Conservation (phyloP, 2,888 invertebrate genomes). For the Andrena trimmerana region DNA sequence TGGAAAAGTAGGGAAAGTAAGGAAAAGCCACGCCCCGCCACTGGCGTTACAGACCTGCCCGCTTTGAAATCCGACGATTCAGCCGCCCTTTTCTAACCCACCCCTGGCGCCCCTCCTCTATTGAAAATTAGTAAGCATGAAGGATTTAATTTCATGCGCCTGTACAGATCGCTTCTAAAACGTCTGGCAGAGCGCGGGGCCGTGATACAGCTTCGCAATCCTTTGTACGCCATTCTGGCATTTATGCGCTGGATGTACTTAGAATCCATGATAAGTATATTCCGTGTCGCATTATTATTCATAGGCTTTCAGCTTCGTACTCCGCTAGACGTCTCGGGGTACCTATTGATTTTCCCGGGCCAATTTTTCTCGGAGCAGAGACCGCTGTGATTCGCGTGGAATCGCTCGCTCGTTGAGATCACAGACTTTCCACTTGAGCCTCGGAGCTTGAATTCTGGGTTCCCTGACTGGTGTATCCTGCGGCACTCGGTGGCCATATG, state of each 20-base stretch:
- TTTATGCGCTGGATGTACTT: conserved; percentile 56
- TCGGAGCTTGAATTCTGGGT: not conserved
- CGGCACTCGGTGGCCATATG: too few species aligned
- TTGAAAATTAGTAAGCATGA: conserved; percentile 59
- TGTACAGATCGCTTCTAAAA: conserved; percentile 8
- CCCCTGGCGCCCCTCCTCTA: conserved; percentile 5
- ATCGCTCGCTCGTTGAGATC: not conserved
- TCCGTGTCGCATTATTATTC: conserved; percentile 69
- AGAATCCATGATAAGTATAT: conserved; percentile 57
- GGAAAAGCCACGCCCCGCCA: conserved; percentile 29
- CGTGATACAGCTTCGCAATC: conserved; percentile 35
- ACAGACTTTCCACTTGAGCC: not conserved
- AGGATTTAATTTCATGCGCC: conserved; percentile 57
- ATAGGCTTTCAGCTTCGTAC: conserved; percentile 56
- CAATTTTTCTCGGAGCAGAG: conserved; percentile 41
- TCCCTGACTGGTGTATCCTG: not conserved
- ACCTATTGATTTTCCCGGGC: conserved; percentile 51
- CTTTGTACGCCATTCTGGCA: conserved; percentile 52
- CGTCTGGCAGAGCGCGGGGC: conserved; percentile 9
- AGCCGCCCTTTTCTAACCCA: not conserved
- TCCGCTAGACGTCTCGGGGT: conserved; percentile 38
- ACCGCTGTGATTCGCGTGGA: conserved; percentile 10
- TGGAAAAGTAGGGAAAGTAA: conserved; percentile 25
- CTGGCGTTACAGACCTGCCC: conserved; percentile 46
- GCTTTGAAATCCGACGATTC: conserved; percentile 49